Base-by-base conservation (phyloP, 2,888 invertebrate species). In the Notodonta ziczac region DNA sequence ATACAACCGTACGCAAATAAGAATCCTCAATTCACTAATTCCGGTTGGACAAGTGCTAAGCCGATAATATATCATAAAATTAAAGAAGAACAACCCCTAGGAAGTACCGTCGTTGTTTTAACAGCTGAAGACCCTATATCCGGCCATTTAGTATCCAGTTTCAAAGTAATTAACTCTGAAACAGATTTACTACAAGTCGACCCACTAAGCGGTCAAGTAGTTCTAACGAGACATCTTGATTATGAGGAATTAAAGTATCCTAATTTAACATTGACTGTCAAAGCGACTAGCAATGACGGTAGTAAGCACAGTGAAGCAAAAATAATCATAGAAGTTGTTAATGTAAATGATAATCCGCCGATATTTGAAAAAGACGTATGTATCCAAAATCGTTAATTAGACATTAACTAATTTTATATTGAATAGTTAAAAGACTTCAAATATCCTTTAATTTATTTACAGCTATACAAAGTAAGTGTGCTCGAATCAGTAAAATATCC, bases 341-440 rank as follows among this genome's bases (percentile, higher is more conserved):
- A 97, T 80, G 94, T 96, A 0, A 97, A 97, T 79, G 97, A 97
- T 77, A 97, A 97, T 82, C 94, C 94, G 64, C 97, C 97, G 0
- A 87, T 94, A 56, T 97, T 97, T 82, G 94, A 94, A 59, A 94
- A 95, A 73, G 93, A 94, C 70, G 95, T 95, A 83, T 84, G 79
- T 74, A 16, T 4, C n/a, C 6, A 16, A 50, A 46, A 5, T n/a
- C 9, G 5, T 46, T 13, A 10, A 46, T 46, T 9, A n/a, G n/a
- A n/a, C n/a, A 13, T 10, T 13, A 6, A n/a, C n/a, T 1, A 46
- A n/a, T 40, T 48, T 51, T 61, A 8, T 4, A n/a, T 48, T 44
- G n/a, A 24, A 35, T 7, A 35, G 7, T 35, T 5, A 35, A 35
- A 5, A 6, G 35, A 5, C 2, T 6, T 35, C 7, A 35, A 35